Evolutionary conservation across 2,888 invertebrate genomes (phyloP), one percentile per base, ranked within the genome.

Genomic region (Labia minor): DNA sequence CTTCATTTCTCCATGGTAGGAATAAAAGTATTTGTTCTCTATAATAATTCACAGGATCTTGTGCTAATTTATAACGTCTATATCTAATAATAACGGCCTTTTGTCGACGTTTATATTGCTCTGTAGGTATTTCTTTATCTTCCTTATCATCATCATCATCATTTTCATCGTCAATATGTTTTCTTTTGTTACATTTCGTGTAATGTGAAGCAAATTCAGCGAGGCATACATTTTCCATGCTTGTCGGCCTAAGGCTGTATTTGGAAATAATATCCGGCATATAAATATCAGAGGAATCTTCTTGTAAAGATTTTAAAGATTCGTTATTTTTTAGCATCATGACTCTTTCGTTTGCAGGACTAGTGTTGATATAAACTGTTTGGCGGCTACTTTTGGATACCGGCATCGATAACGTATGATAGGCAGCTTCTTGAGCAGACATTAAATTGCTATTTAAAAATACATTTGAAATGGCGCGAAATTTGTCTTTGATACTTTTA

Each of bases 351-450:
- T 26, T 14, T 10, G 19, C 65, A 1, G 69, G 68, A 65, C 67
- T 65, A n/a, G 69, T 71, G 62, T 69, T 71, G 11, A 72, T 72
- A 63, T 66, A 72, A 18, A 70, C 68, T 16, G 64, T 64, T 66
- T 67, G 37, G 68, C 70, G 62, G 19, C 70, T 71, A 63, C 65
- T 70, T 61, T 71, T 67, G 8, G 70, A 71, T 21, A 72, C 18
- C 19, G 71, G 70, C 11, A 73, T 62, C 1, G 69, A 66, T 37
- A 73, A 67, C 14, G 70, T 65, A 66, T 68, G 70, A 68, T 72
- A 73, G 64, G 69, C 67, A 21, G 70, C 72, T 69, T 73, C 71
- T 70, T 72, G 72, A 11, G 71, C 67, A 61, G 70, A 71, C 66
- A 72, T 69, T 19, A 68, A 67, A 66, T 70, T 71, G 2, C 68